Conservation (phyloP, 2,888 invertebrate genomes). For the Eristalinus sepulchralis region DNA sequence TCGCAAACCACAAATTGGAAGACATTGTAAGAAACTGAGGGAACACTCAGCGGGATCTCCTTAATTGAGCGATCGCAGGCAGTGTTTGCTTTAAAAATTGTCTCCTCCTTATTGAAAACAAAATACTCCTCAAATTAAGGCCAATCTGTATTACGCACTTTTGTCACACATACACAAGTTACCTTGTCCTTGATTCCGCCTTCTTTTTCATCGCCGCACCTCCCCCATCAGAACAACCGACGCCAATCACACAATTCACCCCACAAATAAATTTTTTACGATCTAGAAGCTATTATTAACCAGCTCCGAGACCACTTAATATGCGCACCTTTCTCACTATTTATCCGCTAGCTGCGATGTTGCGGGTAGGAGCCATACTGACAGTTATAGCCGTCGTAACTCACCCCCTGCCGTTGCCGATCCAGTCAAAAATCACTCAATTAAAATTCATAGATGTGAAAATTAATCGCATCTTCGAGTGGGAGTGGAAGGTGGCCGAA, state of each 20-base stretch:
- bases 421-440: not conserved
- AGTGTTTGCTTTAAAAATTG: too few relatives aligned
- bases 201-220: not conserved
- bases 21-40: too few relatives aligned
- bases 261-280: not conserved
- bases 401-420: not conserved
- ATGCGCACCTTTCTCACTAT: conserved; percentile 6
- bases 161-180: too few relatives aligned
- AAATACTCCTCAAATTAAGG: too few relatives aligned
- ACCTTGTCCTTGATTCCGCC: not conserved
- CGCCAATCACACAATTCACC: not conserved
- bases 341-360: not conserved
- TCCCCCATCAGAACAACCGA: not conserved
- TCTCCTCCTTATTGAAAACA: too few relatives aligned
- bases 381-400: conserved; percentile 10
- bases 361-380: conserved; percentile 3
- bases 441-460: not conserved
- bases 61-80: too few relatives aligned
- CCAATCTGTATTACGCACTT: too few relatives aligned
- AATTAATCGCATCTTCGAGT: not conserved
- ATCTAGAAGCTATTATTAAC: not conserved
- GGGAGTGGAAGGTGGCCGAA: not conserved
- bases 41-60: too few relatives aligned
- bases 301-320: not conserved
- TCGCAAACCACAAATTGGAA: too few relatives aligned